Evolutionary conservation across 1,140 invertebrate genomes (phyloP).

Genomic region (Reticulitermes speratus): DNA sequence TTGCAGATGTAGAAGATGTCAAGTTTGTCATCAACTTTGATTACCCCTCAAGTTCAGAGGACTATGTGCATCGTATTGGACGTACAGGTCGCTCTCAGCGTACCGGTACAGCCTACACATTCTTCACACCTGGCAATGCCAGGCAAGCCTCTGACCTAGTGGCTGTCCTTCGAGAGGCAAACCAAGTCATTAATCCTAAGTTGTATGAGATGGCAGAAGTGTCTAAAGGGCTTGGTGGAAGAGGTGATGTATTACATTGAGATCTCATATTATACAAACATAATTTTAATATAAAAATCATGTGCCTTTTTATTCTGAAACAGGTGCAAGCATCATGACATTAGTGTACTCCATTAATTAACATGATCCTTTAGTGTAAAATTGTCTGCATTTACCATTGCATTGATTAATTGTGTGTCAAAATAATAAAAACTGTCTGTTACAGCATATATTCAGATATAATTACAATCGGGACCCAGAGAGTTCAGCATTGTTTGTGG

Average conservation of each 20-base stretch:
- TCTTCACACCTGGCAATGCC: conserved; percentile 78
- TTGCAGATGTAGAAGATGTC: conserved; percentile 84
- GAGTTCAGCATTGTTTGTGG: too few relatives aligned
- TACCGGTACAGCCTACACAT: conserved; percentile 84
- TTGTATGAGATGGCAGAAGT: conserved; percentile 45
- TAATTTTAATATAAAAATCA: too few relatives aligned
- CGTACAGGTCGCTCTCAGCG: conserved; percentile 80
- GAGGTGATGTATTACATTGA: conserved; percentile 23
- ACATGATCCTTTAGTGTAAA: too few relatives aligned
- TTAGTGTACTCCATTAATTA: too few relatives aligned
- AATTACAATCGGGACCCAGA: too few relatives aligned
- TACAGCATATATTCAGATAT: too few relatives aligned
- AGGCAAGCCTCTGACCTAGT: conserved; percentile 72
- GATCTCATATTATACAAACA: too few relatives aligned
- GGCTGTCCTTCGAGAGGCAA: conserved; percentile 67
- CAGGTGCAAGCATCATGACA: too few relatives aligned
- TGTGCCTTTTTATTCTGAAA: too few relatives aligned
- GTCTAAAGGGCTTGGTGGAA: conserved; percentile 32
- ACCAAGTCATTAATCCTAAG: conserved; percentile 63
- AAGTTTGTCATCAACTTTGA: conserved; percentile 94
- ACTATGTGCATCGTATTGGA: conserved; percentile 90
- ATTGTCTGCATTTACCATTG: too few relatives aligned
- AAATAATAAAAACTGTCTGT: too few relatives aligned
- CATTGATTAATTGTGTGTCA: too few relatives aligned
- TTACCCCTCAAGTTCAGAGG: conserved; percentile 86